phyloP scores from a whole-genome alignment of 2,113 vertebrate species.

The Bothrops jararaca region DNA sequence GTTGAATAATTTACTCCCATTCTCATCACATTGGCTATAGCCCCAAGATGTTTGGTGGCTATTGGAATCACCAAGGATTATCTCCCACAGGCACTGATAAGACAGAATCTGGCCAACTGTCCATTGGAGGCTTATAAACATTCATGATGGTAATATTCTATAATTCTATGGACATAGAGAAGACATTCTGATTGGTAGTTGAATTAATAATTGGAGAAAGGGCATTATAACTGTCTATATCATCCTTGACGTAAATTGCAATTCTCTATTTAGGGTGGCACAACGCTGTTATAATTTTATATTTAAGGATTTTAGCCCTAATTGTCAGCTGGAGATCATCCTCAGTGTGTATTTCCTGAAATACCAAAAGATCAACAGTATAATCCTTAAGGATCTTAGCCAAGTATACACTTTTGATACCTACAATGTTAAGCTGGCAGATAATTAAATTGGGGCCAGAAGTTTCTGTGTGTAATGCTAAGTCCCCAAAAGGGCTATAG shows the following conservation, averaged over 20 bases:
- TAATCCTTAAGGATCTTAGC: neutral
- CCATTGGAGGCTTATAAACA: too few relatives aligned
- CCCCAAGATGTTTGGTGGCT: neutral
- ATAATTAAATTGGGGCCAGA: too few relatives aligned
- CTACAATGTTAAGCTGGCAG: neutral
- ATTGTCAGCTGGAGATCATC: neutral
- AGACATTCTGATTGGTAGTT: too few relatives aligned
- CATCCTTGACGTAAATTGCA: too few relatives aligned
- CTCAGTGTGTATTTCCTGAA: neutral
- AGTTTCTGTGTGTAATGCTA: too few relatives aligned
- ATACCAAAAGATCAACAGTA: neutral
- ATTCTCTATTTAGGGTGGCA: neutral
- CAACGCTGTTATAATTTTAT: neutral
- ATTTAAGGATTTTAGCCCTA: neutral
- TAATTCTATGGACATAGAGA: too few relatives aligned
- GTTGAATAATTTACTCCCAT: neutral
- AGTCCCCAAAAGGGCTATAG: neutral
- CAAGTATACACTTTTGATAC: neutral
- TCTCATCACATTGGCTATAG: neutral
- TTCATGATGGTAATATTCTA: too few relatives aligned
- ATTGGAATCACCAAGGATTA: neutral
- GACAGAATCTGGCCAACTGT: too few relatives aligned
- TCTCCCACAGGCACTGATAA: too few relatives aligned
- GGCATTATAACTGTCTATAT: too few relatives aligned
- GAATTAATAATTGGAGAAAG: too few relatives aligned